phyloP scores from a whole-genome alignment of 2,797 vertebrate species.

The Champsocephalus gunnari region DNA sequence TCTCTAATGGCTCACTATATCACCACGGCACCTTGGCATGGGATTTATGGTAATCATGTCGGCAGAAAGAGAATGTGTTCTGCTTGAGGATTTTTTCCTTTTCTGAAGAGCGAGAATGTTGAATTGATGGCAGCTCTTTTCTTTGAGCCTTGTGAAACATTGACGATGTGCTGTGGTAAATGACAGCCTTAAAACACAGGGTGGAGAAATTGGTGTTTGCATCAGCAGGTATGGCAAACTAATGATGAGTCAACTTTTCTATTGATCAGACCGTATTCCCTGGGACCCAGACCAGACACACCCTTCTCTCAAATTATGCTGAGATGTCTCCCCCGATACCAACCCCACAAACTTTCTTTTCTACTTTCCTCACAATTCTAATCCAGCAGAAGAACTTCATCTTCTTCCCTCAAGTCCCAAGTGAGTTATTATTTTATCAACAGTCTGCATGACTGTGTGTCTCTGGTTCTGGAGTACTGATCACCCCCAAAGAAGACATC shows the following conservation, averaged over 20 bases:
- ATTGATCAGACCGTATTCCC: slow-evolving; percentile 65
- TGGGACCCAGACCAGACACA: slow-evolving; percentile 23
- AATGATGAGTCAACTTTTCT: slow-evolving; percentile 53
- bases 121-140: slow-evolving; percentile 36
- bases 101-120: slow-evolving; percentile 57
- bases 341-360: slow-evolving; percentile 34
- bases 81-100: slow-evolving; percentile 36
- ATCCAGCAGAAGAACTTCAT: slow-evolving; percentile 47
- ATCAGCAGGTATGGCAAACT: slow-evolving; percentile 41
- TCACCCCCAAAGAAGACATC: slow-evolving; percentile 3
- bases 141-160: slow-evolving; percentile 22
- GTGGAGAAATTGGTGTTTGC: slow-evolving; percentile 41
- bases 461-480: slow-evolving; percentile 24
- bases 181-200: slow-evolving; percentile 30
- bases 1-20: slow-evolving; percentile 70
- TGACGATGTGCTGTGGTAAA: slow-evolving; percentile 37
- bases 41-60: slow-evolving; percentile 65
- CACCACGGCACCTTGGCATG: slow-evolving; percentile 59
- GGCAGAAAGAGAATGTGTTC: slow-evolving; percentile 44
- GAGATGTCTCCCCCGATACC: slow-evolving; percentile 34
- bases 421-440: slow-evolving; percentile 60
- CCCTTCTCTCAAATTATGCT: slow-evolving; percentile 23
- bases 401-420: slow-evolving; percentile 59
- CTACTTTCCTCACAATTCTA: slow-evolving; percentile 32
- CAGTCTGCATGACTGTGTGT: slow-evolving; percentile 40